These are phyloP conservation scores for Phoenicopterus ruber DNA, from an alignment of 2,113 vertebrate species.

Conservation along the genomic window DNA sequence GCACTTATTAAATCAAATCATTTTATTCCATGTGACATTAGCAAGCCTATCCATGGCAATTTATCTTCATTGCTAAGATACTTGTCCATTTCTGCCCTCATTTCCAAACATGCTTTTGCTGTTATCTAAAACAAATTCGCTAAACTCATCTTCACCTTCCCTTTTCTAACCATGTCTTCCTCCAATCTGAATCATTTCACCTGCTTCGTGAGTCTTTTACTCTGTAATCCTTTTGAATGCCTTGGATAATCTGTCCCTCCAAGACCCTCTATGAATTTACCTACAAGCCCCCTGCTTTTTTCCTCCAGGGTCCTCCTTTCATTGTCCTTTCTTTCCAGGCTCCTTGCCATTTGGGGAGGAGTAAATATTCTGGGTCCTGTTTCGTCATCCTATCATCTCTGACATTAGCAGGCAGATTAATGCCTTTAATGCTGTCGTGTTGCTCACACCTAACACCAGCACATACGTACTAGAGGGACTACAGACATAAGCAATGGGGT, in stretches of 20 bases:
- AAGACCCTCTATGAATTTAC: background rate
- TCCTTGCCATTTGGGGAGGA: background rate
- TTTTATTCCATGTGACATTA: background rate
- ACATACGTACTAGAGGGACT: background rate
- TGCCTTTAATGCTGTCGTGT: background rate
- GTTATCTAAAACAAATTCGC: background rate
- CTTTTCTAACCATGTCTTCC: background rate
- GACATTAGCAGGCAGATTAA: background rate
- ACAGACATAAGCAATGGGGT: background rate
- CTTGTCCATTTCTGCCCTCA: background rate
- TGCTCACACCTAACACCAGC: background rate
- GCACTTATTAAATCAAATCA: background rate
- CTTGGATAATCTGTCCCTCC: background rate
- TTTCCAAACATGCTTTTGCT: background rate
- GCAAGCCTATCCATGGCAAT: background rate
- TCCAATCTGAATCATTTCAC: background rate
- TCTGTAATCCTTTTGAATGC: background rate
- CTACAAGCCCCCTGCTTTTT: fast-evolving
- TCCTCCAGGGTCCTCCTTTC: background rate
- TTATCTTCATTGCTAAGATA: background rate
- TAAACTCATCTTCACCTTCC: background rate
- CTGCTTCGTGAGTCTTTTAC: background rate
- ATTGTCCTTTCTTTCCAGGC: background rate
- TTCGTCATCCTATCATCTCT: background rate
- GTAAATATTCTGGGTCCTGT: background rate